Evolutionary conservation across 2,797 vertebrate species (phyloP).

Genomic region (Chromobotia macracanthus): DNA sequence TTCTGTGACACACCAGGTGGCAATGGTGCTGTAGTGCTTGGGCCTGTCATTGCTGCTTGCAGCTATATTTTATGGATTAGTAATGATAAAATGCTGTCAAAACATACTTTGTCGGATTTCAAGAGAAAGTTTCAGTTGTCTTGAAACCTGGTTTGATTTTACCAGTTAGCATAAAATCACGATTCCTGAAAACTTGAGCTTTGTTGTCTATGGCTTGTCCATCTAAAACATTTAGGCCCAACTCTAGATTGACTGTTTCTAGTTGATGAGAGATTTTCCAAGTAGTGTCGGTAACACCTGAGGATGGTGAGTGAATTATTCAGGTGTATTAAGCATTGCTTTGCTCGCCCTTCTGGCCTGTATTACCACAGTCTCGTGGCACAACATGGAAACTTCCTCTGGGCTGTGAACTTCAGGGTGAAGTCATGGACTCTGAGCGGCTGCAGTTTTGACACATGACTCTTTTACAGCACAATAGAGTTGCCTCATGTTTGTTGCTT

Average conservation of each 20-base stretch:
- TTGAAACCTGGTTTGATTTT: not conserved
- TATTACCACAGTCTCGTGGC: constrained; percentile 10
- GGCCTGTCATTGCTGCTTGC: no score
- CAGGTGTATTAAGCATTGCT: constrained; percentile 53
- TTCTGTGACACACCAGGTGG: no score
- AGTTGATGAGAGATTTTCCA: constrained; percentile 57
- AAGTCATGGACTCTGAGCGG: constrained; percentile 4
- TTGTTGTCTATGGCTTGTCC: not conserved
- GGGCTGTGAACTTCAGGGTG: constrained; percentile 30
- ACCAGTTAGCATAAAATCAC: not conserved
- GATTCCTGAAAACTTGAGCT: not conserved
- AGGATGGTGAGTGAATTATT: constrained; percentile 61
- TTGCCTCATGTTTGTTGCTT: constrained; percentile 15
- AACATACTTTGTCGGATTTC: no score
- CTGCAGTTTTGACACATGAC: constrained; percentile 29
- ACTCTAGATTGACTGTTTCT: not conserved
- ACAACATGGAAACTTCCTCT: constrained; percentile 30
- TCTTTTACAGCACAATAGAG: constrained; percentile 15
- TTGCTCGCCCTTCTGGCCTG: constrained; percentile 39
- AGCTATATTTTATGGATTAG: no score
- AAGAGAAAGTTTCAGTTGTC: no score
- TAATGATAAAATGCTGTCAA: no score
- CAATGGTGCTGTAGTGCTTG: no score
- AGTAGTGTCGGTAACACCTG: constrained; percentile 50
- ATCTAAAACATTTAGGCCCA: not conserved